phyloP scores from a whole-genome alignment of 2,113 vertebrate species.

The Ellobius talpinus region DNA sequence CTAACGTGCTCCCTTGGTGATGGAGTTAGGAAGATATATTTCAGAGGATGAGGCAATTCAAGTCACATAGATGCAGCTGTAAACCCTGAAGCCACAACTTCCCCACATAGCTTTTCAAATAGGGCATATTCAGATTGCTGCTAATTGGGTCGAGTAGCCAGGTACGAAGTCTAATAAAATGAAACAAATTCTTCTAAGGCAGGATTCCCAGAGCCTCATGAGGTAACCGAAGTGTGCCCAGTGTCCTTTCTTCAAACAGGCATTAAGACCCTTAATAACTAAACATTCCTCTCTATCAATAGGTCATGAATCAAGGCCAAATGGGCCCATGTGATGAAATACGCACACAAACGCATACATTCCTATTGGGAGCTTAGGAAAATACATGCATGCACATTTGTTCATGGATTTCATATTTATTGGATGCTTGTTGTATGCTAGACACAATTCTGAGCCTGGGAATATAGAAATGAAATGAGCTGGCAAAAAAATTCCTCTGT shows the following conservation, averaged over 20 bases:
- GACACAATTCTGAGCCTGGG: neutral
- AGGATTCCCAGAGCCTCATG: neutral
- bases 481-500: neutral
- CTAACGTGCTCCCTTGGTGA: neutral
- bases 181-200: slow-evolving; percentile 20
- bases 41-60: neutral
- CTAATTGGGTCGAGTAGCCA: slow-evolving; percentile 19
- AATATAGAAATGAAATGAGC: neutral
- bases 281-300: neutral
- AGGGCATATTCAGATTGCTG: slow-evolving; percentile 28
- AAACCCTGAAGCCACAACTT: slow-evolving; percentile 24
- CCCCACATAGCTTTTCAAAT: slow-evolving; percentile 50
- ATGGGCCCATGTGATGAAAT: neutral
- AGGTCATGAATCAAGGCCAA: neutral
- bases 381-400: neutral
- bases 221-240: neutral
- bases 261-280: neutral
- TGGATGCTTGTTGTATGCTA: neutral
- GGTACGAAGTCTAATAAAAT: slow-evolving; percentile 29
- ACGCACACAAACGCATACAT: neutral
- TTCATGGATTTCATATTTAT: neutral
- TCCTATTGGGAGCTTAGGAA: slow-evolving; percentile 19
- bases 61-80: neutral
- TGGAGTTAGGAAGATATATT: neutral
- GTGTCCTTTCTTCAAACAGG: neutral